Evolutionary conservation across 2,113 vertebrate species (phyloP), one percentile per base, ranked within the genome.

Genomic region (Trematocara unimaculatum): DNA sequence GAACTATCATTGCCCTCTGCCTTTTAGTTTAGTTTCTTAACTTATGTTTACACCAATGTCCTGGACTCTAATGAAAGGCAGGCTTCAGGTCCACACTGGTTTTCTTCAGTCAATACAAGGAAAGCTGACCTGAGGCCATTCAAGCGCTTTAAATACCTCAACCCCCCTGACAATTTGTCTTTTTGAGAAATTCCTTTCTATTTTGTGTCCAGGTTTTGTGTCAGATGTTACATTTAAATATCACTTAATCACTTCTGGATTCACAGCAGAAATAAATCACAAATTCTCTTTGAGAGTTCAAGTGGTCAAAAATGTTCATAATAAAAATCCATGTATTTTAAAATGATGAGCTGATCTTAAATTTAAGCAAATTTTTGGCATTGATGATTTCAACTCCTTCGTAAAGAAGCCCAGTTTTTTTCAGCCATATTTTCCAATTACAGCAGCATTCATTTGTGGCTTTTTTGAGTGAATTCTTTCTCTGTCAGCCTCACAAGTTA

Each of bases 11-110:
- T 90, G 84, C 55, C 84, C 88, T 62, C 79, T 55, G 8, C 23
- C 84, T 86, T 62, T 89, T 31, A 72, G 83, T 80, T 88, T 40
- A 82, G 31, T 87, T 91, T 92, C 80, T 77, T 79, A 72, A 83
- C 81, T 79, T 47, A 45, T 93, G 89, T 94, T 92, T 93, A 89
- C 92, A 72, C 60, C 62, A 8, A 17, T 51, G 72, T 70, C 45
- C 58, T 62, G 15, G 10, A 83, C 11, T 6, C 38, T 86, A 84
- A 91, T 91, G 79, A 92, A 92, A 93, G 82, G 78, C 91, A 93
- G 88, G 86, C 89, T 92, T 93, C 26, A 88, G 58, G 58, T 31
- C 17, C 2, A 10, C 3, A 4, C 62, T 38, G 86, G 51, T 62
- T 91, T 85, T 42, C 83, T 82, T 90, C 82, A 10, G 11, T 90